Evolutionary conservation across 2,797 vertebrate species (phyloP).

Genomic region (Crypturellus tataupa): DNA sequence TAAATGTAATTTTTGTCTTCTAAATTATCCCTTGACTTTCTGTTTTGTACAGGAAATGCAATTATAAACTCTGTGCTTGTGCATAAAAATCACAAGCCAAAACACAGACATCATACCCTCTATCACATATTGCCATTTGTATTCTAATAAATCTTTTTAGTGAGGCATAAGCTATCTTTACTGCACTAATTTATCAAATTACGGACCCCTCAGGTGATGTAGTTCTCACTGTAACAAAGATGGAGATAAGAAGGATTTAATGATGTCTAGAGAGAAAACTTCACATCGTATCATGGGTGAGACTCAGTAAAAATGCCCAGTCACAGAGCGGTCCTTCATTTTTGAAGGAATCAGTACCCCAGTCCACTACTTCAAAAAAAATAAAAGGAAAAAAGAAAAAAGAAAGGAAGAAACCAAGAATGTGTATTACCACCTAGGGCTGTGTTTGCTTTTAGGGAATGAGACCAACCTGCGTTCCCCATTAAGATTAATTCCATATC

Average conservation of each 20-base stretch:
- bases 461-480: accelerated
- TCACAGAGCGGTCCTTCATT: not conserved
- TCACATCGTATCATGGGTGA: not conserved
- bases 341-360: not conserved
- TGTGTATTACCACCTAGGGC: too few species aligned
- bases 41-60: not conserved
- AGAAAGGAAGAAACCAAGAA: too few species aligned
- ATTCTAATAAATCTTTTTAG: not conserved
- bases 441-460: accelerated
- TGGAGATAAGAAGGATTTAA: not conserved
- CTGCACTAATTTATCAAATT: not conserved
- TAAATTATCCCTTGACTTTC: not conserved
- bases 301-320: not conserved
- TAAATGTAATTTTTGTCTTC: not conserved
- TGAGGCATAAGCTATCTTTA: not conserved
- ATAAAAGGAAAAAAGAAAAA: accelerated
- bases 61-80: not conserved
- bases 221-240: not conserved
- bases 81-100: not conserved
- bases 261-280: not conserved
- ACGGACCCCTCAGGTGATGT: not conserved
- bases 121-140: not conserved
- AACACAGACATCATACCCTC: not conserved
- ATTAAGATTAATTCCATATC: not conserved
- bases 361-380: not conserved